Conservation (phyloP, 2,797 vertebrate species). For the Amniataba percoides region DNA sequence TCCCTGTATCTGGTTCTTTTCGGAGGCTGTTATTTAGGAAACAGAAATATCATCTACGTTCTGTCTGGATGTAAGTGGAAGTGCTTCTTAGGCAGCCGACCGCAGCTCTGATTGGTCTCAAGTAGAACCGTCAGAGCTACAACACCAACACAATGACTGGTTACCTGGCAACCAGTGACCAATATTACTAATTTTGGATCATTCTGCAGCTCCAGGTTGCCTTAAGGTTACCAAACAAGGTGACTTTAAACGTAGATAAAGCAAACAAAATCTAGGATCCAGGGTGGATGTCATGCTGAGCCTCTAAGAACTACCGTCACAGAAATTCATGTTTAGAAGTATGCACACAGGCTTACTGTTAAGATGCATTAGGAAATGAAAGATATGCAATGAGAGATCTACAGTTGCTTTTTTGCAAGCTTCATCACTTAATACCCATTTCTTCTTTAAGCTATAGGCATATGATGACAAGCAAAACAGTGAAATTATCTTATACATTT, state of each 20-base stretch:
- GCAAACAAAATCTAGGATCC: slow-evolving; percentile 1
- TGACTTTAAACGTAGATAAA: slow-evolving; percentile 13
- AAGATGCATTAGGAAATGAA: background rate
- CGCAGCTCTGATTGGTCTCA: slow-evolving; percentile 66
- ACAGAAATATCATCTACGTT: slow-evolving; percentile 60
- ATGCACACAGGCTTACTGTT: background rate
- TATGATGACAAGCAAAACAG: background rate
- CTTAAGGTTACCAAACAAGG: slow-evolving; percentile 12
- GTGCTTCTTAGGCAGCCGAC: slow-evolving; percentile 54
- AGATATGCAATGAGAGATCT: background rate
- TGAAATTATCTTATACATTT: background rate
- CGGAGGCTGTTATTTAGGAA: slow-evolving; percentile 54
- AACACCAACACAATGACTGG: slow-evolving; percentile 50
- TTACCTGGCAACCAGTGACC: slow-evolving; percentile 77
- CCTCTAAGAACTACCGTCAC: background rate
- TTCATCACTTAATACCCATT: background rate
- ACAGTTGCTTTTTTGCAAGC: background rate
- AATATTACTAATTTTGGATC: slow-evolving; percentile 52
- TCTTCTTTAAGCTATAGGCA: background rate
- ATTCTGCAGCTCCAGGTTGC: slow-evolving; percentile 34
- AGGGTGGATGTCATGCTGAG: background rate
- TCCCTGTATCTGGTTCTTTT: slow-evolving; percentile 13
- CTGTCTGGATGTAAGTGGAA: slow-evolving; percentile 48
- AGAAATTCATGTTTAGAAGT: background rate
- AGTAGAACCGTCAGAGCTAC: slow-evolving; percentile 52